phyloP scores from a whole-genome alignment of 2,113 vertebrate genomes.

The Triplophysa dalaica region DNA sequence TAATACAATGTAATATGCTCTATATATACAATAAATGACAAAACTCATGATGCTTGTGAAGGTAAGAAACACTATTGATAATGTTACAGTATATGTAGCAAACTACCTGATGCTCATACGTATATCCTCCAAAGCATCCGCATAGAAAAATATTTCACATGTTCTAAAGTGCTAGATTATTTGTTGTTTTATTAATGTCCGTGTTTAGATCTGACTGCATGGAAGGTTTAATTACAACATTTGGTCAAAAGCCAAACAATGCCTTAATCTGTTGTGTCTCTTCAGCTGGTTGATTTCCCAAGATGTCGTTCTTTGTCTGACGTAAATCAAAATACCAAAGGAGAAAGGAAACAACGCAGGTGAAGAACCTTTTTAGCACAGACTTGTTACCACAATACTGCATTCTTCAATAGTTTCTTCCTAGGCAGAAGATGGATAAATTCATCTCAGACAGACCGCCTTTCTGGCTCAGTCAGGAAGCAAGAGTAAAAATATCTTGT shows the following conservation, averaged over 20 bases:
- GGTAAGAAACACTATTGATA: too few species aligned
- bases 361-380: background rate
- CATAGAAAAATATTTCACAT: too few species aligned
- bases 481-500: constrained; percentile 20
- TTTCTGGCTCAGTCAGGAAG: constrained; percentile 5
- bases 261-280: background rate
- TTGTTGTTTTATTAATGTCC: too few species aligned
- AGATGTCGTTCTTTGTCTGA: constrained; percentile 1
- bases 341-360: background rate
- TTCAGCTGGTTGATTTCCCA: background rate
- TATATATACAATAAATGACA: too few species aligned
- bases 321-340: constrained; percentile 20
- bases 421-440: constrained; percentile 14
- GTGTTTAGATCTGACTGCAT: background rate
- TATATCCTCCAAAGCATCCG: too few species aligned
- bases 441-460: background rate
- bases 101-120: too few species aligned
- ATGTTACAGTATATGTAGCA: too few species aligned
- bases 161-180: too few species aligned
- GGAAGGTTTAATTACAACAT: background rate
- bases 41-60: too few species aligned
- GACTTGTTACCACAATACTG: background rate
- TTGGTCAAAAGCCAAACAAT: constrained; percentile 5
- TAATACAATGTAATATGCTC: too few species aligned
- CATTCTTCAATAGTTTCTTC: background rate